Evolutionary conservation across 2,113 vertebrate species (phyloP).

Genomic region (Sphaerodactylus townsendi): DNA sequence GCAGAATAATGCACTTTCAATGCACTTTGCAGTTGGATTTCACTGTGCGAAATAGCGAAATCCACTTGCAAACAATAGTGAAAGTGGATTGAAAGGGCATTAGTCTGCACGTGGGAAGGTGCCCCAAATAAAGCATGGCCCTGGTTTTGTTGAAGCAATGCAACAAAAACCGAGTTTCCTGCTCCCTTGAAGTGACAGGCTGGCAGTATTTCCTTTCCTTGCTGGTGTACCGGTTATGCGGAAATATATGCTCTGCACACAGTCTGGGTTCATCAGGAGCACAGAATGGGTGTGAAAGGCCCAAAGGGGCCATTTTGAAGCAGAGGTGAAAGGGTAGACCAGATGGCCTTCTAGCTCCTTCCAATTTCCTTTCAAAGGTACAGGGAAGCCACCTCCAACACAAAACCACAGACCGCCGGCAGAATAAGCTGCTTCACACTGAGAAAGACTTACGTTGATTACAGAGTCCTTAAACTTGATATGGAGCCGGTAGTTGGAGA

Average conservation of each 20-base stretch:
- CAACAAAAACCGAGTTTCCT: neutral
- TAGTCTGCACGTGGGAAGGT: no score
- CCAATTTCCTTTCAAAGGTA: neutral
- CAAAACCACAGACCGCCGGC: neutral
- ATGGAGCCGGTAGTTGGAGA: conserved; percentile 98
- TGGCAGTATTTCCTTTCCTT: neutral
- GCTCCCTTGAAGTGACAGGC: neutral
- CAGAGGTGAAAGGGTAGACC: neutral
- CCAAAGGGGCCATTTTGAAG: neutral
- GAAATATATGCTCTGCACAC: neutral
- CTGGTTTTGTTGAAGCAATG: neutral
- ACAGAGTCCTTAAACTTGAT: conserved; percentile 99
- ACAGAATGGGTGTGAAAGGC: neutral
- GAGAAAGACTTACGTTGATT: conserved; percentile 86
- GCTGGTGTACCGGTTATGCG: neutral
- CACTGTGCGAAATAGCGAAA: no score
- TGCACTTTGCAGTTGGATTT: no score
- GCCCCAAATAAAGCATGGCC: neutral
- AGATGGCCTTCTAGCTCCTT: neutral
- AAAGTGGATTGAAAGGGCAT: no score
- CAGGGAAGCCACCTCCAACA: neutral
- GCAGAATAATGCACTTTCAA: no score
- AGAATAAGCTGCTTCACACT: neutral
- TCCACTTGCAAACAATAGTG: no score
- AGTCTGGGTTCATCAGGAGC: neutral